Evolutionary conservation across 2,113 vertebrate species (phyloP).

Genomic region (Ivindomyrus marchei): DNA sequence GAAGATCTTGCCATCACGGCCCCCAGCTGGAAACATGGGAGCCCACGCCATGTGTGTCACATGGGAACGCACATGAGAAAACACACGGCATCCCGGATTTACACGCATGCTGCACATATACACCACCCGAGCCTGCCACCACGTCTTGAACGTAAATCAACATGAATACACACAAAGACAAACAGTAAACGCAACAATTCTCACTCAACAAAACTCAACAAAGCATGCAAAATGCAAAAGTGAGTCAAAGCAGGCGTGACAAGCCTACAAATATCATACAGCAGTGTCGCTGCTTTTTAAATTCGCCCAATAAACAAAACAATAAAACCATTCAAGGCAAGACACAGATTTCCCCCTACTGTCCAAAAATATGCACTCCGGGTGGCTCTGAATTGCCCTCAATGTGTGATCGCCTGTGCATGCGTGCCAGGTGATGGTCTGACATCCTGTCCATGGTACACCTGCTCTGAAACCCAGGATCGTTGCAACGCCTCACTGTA

Average conservation of each 20-base stretch:
- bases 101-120: not conserved
- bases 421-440: not conserved
- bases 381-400: not conserved
- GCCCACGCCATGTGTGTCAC: not conserved
- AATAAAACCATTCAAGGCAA: not conserved
- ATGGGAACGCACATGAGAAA: not conserved
- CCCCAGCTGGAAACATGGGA: not conserved
- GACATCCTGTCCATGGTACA: not conserved
- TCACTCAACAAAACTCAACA: not conserved
- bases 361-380: not conserved
- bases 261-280: not conserved
- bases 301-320: not conserved
- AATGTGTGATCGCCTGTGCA: not conserved
- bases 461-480: not conserved
- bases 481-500: not conserved
- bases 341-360: not conserved
- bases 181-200: not conserved
- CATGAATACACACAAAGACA: not conserved
- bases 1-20: not conserved
- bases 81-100: not conserved
- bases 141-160: not conserved
- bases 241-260: not conserved
- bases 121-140: not conserved
- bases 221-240: not conserved
- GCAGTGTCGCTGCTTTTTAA: not conserved